Evolutionary conservation across 2,888 invertebrate species (phyloP), one percentile per base, ranked within the genome.

Genomic region (Ptychoptera albimana): DNA sequence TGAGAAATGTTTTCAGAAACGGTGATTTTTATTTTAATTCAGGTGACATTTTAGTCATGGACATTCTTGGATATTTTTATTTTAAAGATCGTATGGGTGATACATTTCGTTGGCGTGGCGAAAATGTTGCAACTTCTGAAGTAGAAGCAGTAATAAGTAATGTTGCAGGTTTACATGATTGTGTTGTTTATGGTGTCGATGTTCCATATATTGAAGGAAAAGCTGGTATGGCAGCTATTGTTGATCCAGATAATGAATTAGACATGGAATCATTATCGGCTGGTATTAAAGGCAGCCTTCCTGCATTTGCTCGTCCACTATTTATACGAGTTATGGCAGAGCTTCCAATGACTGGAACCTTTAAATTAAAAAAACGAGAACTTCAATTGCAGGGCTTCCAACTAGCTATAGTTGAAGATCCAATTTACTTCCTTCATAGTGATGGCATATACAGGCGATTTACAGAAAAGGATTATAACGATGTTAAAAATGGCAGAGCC

Each of bases 101-200:
- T 63, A 86, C 85, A 0, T 85, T 80, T 66, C 73, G 43, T 56
- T 93, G 92, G 92, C 82, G 88, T 59, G 96, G 97, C 11, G 96
- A 98, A 70, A 97, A 97, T 61, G 93, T 97, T 1, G 84, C 94
- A 46, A 96, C 96, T 1, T 80, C 84, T 1, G 97, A 97, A 69
- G 89, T 97, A 14, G 96, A 97, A 67, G 82, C 83, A 44, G 81
- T 88, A 9, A 74, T 96, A 50, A 84, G 82, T 48, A 82, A 82
- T 45, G 72, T 80, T 29, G 68, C 85, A 42, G 75, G 75, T 1
- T 72, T 88, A 47, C 75, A 77, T 49, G 83, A 86, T 52, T 82
- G 82, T 49, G 82, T 82, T 3, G 93, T 92, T 1, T 96, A 89
- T 58, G 96, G 96, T 1, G 92, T 96, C 1, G 79, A 88, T 84